Conservation (phyloP, 2,888 invertebrate species). For the Caenorhabditis sp. region DNA sequence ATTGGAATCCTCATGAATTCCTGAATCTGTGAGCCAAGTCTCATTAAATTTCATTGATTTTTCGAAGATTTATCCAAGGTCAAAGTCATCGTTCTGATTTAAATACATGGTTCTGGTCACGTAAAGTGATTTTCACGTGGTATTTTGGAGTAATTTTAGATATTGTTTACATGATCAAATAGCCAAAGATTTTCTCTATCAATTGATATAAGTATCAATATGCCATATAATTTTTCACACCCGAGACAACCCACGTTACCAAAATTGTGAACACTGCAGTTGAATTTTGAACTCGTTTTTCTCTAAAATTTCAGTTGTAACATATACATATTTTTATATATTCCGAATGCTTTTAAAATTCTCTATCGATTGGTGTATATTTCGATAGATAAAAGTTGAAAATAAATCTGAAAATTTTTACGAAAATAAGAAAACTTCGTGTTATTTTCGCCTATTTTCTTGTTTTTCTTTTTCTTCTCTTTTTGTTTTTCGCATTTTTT, state of each 20-base stretch:
- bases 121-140: background rate
- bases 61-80: background rate
- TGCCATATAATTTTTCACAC: background rate
- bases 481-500: too few species aligned
- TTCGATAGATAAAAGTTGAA: too few species aligned
- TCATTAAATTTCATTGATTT: constrained; percentile 4
- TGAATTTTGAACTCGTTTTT: constrained; percentile 3
- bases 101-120: background rate
- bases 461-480: too few species aligned
- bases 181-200: constrained; percentile 14
- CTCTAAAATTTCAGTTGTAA: constrained; percentile 17
- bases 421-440: too few species aligned
- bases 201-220: constrained; percentile 4
- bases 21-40: constrained; percentile 13
- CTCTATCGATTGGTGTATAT: too few species aligned
- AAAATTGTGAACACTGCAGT: constrained; percentile 7
- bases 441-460: too few species aligned
- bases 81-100: constrained; percentile 10
- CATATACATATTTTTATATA: constrained; percentile 1
- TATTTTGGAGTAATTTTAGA: background rate
- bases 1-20: background rate
- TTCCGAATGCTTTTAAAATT: background rate
- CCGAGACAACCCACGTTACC: background rate
- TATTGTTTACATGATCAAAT: background rate
- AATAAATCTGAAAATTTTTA: too few species aligned